Base-by-base conservation (phyloP, 1,140 invertebrate genomes). In the Drosophila repletoides region DNA sequence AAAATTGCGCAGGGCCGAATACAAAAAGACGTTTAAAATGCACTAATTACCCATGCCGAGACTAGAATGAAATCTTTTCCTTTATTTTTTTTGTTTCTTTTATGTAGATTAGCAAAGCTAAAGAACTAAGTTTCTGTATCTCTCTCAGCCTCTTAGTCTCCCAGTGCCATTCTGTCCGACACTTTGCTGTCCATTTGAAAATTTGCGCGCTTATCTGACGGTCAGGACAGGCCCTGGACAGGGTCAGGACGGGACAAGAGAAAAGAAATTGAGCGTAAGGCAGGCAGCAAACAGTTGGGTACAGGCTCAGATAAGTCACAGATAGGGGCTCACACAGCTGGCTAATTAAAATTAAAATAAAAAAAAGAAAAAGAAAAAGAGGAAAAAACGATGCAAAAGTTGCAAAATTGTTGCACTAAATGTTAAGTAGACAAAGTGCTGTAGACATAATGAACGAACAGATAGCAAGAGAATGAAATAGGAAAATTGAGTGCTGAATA, bases 21-120 rank as follows among this genome's bases (percentile, higher is more conserved):
- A 79, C 72, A 71, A 84, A 86, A 84, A 86, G 81, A 86, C 72
- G 75, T 80, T 86, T 86, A 87, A 86, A 86, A 88, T 88, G 84
- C 84, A 88, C 84, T 88, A 88, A 88, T 88, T 88, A 88, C 84
- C 84, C 77, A 80, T 80, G 84, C 34, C 56, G 65, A 45, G 43
- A 29, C 28, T 21, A 52, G 59, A 72, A 72, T 63, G 59, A 72
- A 79, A 71, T 80, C 75, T 72, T 72, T n/a, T n/a, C n/a, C n/a
- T n/a, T n/a, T n/a, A n/a, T n/a, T n/a, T n/a, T n/a, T n/a, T n/a
- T n/a, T n/a, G n/a, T n/a, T n/a, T n/a, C n/a, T n/a, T 68, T 63
- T 86, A 86, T 86, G 80, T 81, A 86, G 80, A 86, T 86, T 86
- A 76, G 70, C n/a, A n/a, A 64, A 75, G 63, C 59, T 51, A 41